Evolutionary conservation across 2,113 vertebrate genomes (phyloP).

Genomic region (Rhea pennata): DNA sequence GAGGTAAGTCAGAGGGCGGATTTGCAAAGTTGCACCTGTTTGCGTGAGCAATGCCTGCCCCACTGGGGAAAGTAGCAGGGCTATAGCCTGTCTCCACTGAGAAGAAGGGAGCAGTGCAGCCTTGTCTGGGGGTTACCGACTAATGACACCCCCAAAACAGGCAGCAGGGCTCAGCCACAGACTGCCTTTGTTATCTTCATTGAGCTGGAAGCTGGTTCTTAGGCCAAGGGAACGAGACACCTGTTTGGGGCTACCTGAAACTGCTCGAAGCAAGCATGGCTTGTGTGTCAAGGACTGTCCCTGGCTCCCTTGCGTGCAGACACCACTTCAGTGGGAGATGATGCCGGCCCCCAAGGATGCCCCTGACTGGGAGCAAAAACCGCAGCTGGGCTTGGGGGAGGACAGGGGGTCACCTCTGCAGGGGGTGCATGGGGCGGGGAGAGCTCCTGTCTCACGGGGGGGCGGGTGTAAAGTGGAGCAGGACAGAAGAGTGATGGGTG

Average conservation of each 20-base stretch:
- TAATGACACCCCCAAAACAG: background rate
- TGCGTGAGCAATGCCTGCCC: background rate
- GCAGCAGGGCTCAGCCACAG: background rate
- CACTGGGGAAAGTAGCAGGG: background rate
- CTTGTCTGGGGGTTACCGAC: background rate
- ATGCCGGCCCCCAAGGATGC: background rate
- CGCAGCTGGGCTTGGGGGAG: too few species aligned
- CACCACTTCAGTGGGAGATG: slow-evolving; percentile 13
- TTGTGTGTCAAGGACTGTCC: background rate
- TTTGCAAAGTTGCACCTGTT: background rate
- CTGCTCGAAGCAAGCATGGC: background rate
- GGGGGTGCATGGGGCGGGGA: background rate
- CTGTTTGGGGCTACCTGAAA: background rate
- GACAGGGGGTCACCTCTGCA: background rate
- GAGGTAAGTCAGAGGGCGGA: background rate
- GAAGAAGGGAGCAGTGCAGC: background rate
- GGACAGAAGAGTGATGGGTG: background rate
- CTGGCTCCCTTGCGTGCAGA: background rate
- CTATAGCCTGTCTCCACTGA: background rate
- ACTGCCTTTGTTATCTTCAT: background rate
- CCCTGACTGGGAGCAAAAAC: background rate
- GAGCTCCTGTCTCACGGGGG: background rate
- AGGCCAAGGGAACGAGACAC: background rate
- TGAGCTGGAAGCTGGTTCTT: background rate
- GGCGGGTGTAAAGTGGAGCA: background rate